Base-by-base conservation (phyloP, 2,888 invertebrate genomes). In the Apodemia duryi region DNA sequence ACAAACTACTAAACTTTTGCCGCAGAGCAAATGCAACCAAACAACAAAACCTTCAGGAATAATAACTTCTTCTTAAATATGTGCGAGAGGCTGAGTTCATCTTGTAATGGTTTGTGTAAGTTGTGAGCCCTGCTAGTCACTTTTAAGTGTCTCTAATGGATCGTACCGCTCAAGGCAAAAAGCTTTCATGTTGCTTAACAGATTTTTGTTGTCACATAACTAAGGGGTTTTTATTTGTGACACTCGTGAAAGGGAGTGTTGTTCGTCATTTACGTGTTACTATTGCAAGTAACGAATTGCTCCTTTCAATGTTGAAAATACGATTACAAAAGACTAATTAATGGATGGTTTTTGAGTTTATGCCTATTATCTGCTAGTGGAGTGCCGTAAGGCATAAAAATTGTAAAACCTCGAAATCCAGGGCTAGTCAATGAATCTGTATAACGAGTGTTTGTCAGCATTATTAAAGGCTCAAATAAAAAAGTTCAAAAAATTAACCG, bases 121-220 rank as follows among this genome's bases (percentile, higher is more conserved):
- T 76, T 76, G 74, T 77, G 74, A 79, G 81, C 83, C 81, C 86
- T 87, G 66, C 82, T 76, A 88, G 86, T 83, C 82, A 81, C 76
- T 78, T 81, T 83, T 79, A 87, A 88, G 90, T 87, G 86, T 84
- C 46, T 46, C 81, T 87, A 88, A 88, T 86, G 86, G 83, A 83
- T 80, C 84, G 75, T 81, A 77, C 75, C 77, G 84, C 83, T 77
- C 75, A 73, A 77, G 79, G 84, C 82, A 81, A 84, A 87, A 84
- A 82, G 86, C 84, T 85, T 86, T 87, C 79, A 77, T 82, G 75
- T 82, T 79, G 78, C 81, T 82, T 78, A 80, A 81, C 81, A 83
- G 77, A 80, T 78, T 82, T 82, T 83, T 80, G 76, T 81, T 84
- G 83, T 85, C 86, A 79, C 80, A 79, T 82, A 83, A 85, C 85